These are phyloP conservation scores for Drosophila tsacasi DNA, from an alignment of 1,140 invertebrate genomes.

Conservation along the genomic window DNA sequence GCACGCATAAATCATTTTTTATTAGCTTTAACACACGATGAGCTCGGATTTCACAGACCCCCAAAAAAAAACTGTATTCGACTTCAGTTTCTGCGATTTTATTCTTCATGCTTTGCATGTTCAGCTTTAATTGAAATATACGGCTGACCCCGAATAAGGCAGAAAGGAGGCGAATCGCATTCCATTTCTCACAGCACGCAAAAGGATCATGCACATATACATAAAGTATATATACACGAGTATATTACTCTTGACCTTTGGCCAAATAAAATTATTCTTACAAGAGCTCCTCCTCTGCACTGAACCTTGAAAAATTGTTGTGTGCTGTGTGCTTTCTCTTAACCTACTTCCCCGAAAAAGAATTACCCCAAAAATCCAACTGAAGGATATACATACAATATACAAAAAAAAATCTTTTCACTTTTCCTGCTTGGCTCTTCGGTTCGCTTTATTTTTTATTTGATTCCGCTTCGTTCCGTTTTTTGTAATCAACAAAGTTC, in stretches of 20 bases:
- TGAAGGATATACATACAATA: constrained; percentile 25
- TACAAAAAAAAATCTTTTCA: constrained; percentile 31
- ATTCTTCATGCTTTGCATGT: constrained; percentile 70
- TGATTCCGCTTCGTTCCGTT: constrained; percentile 12
- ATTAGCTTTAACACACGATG: constrained; percentile 70
- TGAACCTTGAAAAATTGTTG: constrained; percentile 37
- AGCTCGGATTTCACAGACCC: constrained; percentile 27
- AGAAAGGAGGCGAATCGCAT: constrained; percentile 14
- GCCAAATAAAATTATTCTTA: constrained; percentile 42
- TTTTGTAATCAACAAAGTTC: constrained; percentile 68
- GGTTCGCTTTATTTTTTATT: background rate
- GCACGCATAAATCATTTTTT: constrained; percentile 74
- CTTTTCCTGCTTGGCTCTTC: constrained; percentile 25
- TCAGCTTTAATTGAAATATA: constrained; percentile 79
- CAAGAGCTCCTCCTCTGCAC: constrained; percentile 16
- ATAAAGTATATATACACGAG: constrained; percentile 6
- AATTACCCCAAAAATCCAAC: constrained; percentile 13
- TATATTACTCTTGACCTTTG: constrained; percentile 50
- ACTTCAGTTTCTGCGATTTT: constrained; percentile 23
- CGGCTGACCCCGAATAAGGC: constrained; percentile 57
- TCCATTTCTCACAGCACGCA: constrained; percentile 61
- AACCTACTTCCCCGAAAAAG: constrained; percentile 19
- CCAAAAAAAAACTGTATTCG: constrained; percentile 11
- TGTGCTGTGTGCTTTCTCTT: constrained; percentile 34
- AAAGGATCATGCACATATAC: constrained; percentile 41